Evolutionary conservation across 2,888 invertebrate genomes (phyloP), one percentile per base, ranked within the genome.

Genomic region (Holacanthella duospinosa): DNA sequence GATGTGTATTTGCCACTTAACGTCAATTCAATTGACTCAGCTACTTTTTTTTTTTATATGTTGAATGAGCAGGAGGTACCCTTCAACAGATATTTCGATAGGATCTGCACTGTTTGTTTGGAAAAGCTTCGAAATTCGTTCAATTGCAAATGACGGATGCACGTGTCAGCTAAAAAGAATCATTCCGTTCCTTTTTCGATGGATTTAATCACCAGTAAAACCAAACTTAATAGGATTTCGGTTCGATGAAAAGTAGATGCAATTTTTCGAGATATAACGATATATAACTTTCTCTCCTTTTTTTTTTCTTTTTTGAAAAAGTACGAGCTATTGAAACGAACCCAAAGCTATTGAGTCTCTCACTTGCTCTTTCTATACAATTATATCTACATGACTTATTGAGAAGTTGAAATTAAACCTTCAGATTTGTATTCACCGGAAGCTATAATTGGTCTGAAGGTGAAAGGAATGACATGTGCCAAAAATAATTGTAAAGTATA

Each of bases 1-100:
- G 57, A 57, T 57, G 57, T 27, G 57, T 57, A 57, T 57, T 57
- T 57, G 57, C 57, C 57, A 57, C 57, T 57, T 57, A 27, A 29
- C 57, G 57, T 57, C 57, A 57, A 9, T 57, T 57, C 57, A 57
- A 57, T 57, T 57, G 57, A 57, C 57, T 29, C 29, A 57, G 57
- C 48, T 48, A 9, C 21, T 48, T 48, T 48, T 48, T 48, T 16
- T 48, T 9, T 36, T 36, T 6, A 36, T 9, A n/a, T 36, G 36
- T 36, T 9, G 48, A 48, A 48, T 48, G 21, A 9, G 48, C 48
- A 48, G 12, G n/a, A 9, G 48, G 6, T 21, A 4, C 48, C 4
- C n/a, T 21, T 48, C 21, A 4, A n/a, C 48, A 48, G 48, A 48
- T 48, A 48, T 48, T 48, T 9, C 57, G 29, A 28, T 29, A 16